Percentiles rank a stretch among this genome's conserved stretches.
Conservation (phyloP, 1,140 invertebrate genomes). For the Cydia strobilella region DNA sequence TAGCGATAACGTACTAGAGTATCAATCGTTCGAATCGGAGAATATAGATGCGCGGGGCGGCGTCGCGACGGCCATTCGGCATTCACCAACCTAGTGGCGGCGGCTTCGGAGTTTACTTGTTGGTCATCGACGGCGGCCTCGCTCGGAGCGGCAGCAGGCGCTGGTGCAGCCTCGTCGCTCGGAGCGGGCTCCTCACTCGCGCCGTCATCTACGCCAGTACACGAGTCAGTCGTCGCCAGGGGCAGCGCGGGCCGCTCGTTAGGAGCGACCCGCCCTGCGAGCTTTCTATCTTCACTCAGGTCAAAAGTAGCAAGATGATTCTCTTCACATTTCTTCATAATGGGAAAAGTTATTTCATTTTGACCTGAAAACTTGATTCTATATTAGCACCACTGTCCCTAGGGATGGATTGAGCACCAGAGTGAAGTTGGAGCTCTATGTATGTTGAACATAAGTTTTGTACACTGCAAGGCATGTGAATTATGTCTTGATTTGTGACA, state of each 20-base stretch:
- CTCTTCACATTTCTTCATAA: slow-evolving; percentile 36
- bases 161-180: slow-evolving; percentile 45
- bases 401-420: slow-evolving; percentile 51
- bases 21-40: slow-evolving; percentile 54
- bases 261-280: slow-evolving; percentile 64
- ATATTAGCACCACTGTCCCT: slow-evolving; percentile 73
- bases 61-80: slow-evolving; percentile 66
- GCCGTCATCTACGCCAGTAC: slow-evolving; percentile 71
- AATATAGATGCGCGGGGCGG: slow-evolving; percentile 63
- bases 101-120: slow-evolving; percentile 68
- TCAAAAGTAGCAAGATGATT: slow-evolving; percentile 17
- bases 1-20: slow-evolving; percentile 64
- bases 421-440: slow-evolving; percentile 47
- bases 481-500: slow-evolving; percentile 14
- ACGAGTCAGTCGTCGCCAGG: slow-evolving; percentile 51
- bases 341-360: slow-evolving; percentile 49
- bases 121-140: slow-evolving; percentile 59
- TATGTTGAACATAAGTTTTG: slow-evolving; percentile 51
- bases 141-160: slow-evolving; percentile 46
- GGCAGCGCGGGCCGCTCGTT: slow-evolving; percentile 67
- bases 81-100: slow-evolving; percentile 75
- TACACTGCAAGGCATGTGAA: slow-evolving; percentile 41
- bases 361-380: slow-evolving; percentile 79
- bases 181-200: slow-evolving; percentile 49
- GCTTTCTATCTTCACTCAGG: slow-evolving; percentile 46